Base-by-base conservation (phyloP, 2,888 invertebrate species). In the Galeopsomyia nigrocyanea region DNA sequence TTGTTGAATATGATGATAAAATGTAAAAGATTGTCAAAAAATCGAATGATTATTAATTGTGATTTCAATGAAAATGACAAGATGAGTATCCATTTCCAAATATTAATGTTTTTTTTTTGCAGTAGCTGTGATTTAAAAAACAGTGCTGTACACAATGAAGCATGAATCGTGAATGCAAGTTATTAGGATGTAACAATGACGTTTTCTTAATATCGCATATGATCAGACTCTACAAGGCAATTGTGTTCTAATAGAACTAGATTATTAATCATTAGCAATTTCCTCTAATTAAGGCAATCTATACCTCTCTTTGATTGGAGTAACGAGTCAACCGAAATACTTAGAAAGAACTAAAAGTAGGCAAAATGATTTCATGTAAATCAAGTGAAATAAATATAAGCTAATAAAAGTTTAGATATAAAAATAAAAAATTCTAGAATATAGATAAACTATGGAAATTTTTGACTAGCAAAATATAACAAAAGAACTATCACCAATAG, bases 251-350 rank as follows among this genome's bases (percentile, higher is more conserved):
- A 71, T 68, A 55, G 57, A 66, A 66, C 69, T 76, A 68, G 69
- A 73, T 77, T 72, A 79, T 75, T 74, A 74, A 79, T 80, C 73
- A 81, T 81, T 80, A 79, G 79, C 76, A 74, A 79, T 79, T 79
- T 82, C 79, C 78, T 78, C 76, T 75, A 60, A 79, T 78, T 71
- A 66, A 68, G 64, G 64, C 58, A 68, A 69, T 62, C 61, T 73
- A 21, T 62, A 67, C 53, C 55, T 72, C 65, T 68, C 17, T 64
- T 68, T 17, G 50, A 71, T 53, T 64, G 64, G 19, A 71, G 56
- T 64, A 39, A 69, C 26, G 51, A 60, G 21, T 67, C 50, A 57
- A 57, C 53, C 64, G 55, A 60, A 68, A 49, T 56, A 53, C n/a
- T 65, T 47, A 58, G 49, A 69, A 57, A 60, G n/a, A 64, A 64